Base-by-base conservation (phyloP, 2,113 vertebrate genomes). In the Alligator mississippiensis region DNA sequence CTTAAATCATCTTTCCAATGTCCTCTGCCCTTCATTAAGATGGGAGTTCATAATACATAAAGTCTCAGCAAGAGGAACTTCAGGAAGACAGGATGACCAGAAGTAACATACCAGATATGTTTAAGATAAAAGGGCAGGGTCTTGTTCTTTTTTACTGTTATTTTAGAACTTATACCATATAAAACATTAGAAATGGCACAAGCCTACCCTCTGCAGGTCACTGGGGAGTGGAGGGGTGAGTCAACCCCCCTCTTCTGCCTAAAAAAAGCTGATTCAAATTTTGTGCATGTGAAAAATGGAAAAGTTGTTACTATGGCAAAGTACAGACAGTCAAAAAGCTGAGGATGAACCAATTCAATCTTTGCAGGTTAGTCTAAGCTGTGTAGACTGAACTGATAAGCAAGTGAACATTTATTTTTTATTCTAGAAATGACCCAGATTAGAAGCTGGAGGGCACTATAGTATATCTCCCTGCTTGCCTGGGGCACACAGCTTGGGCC, bases 1-100 rank as follows among this genome's bases (percentile, higher is more conserved):
- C 91, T 90, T 25, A 80, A 91, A 94, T 12, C 15, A 59, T 59
- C 11, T 11, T 72, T 86, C 84, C 24, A 47, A 21, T 14, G 76
- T 9, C 27, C 84, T 61, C 81, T 5, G 5, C 78, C 27, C 80
- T 4, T 0, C 22, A 70, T 9, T n/a, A 87, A 84, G 21, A 25
- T 66, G 19, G 19, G 63, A 89, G 22, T 28, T 68, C 11, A 15
- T 28, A 18, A 68, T 3, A 4, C 7, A 4, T n/a, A 0, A 21
- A 16, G 59, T 85, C 30, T 68, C 38, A 89, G 1, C 17, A 79
- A 54, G 2, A 89, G 1, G 47, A 17, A 66, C 77, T 77, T 89
- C 64, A 79, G 11, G 4, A 74, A 8, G 28, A 76, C 25, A 68
- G 66, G n/a, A 68, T 30, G 9, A 30, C 66, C n/a, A 68, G 66